Percentiles rank a stretch among this genome's conserved stretches.
Evolutionary conservation across 2,113 vertebrate genomes (phyloP).

Genomic region (Riparia riparia): DNA sequence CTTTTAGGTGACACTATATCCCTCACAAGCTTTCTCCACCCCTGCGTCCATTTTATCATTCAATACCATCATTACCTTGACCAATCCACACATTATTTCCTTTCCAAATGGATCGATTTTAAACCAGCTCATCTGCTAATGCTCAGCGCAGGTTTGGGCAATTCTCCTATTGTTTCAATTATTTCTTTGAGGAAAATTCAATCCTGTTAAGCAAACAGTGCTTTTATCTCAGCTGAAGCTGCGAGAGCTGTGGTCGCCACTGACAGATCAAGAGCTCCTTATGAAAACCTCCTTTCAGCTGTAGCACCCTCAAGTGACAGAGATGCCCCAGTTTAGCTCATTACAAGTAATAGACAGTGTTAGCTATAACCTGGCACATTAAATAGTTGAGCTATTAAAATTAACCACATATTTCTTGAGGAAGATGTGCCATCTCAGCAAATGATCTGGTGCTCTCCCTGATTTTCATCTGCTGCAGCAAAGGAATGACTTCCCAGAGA

Average conservation of each 20-base stretch:
- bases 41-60: not conserved
- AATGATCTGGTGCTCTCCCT: not conserved
- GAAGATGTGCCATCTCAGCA: not conserved
- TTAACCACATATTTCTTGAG: not conserved
- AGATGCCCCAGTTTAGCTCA: not conserved
- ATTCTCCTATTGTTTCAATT: constrained; percentile 29
- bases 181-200: constrained; percentile 35
- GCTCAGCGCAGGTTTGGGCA: not conserved
- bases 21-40: constrained; percentile 33
- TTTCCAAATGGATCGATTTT: constrained; percentile 44
- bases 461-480: not conserved
- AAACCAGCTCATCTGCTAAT: constrained; percentile 36
- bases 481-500: not conserved
- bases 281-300: not conserved
- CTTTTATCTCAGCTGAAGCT: not conserved
- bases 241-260: not conserved
- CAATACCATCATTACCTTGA: constrained; percentile 7
- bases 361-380: not conserved
- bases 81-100: constrained; percentile 43
- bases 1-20: constrained; percentile 42
- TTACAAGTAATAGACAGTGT: not conserved
- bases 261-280: not conserved
- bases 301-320: not conserved
- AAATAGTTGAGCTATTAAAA: not conserved
- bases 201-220: not conserved